phyloP scores from a whole-genome alignment of 2,888 invertebrate genomes.

The Andrena fulva region DNA sequence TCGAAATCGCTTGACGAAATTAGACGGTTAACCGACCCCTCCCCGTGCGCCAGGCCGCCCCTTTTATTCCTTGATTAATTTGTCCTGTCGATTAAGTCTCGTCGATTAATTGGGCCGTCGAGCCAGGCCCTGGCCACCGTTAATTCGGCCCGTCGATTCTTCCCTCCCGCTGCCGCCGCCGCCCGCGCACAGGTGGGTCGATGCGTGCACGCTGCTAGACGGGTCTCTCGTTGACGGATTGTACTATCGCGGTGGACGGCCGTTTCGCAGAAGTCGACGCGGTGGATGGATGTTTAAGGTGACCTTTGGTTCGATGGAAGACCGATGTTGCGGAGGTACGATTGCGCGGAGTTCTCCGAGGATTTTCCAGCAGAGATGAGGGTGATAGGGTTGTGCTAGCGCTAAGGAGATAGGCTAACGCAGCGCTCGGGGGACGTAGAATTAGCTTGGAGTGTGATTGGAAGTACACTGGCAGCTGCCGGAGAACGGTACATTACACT shows the following conservation, averaged over 20 bases:
- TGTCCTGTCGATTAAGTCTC: conserved; percentile 5
- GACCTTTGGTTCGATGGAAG: too few species aligned
- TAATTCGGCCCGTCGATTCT: conserved; percentile 22
- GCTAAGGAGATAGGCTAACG: too few species aligned
- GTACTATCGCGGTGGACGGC: background rate
- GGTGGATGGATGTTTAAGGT: background rate
- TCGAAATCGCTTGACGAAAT: conserved; percentile 48
- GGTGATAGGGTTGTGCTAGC: too few species aligned
- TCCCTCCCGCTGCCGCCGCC: background rate
- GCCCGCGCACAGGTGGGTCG: background rate
- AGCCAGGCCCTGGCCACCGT: background rate
- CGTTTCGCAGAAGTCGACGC: background rate
- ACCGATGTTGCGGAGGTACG: too few species aligned
- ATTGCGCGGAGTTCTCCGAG: too few species aligned
- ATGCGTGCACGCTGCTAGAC: background rate
- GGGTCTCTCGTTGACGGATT: background rate
- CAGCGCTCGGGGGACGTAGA: too few species aligned
- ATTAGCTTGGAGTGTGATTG: background rate
- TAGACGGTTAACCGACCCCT: conserved; percentile 36
- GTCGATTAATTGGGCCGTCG: conserved; percentile 24
- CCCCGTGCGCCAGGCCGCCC: background rate
- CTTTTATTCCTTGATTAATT: conserved; percentile 30
- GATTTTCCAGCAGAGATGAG: too few species aligned
- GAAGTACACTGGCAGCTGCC: background rate
- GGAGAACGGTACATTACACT: background rate